Percentiles rank a stretch among this genome's conserved stretches.
These are phyloP conservation scores for Stichodactyla helianthus DNA, from an alignment of 64 coral and sea anemone genomes.

Conservation along the genomic window DNA sequence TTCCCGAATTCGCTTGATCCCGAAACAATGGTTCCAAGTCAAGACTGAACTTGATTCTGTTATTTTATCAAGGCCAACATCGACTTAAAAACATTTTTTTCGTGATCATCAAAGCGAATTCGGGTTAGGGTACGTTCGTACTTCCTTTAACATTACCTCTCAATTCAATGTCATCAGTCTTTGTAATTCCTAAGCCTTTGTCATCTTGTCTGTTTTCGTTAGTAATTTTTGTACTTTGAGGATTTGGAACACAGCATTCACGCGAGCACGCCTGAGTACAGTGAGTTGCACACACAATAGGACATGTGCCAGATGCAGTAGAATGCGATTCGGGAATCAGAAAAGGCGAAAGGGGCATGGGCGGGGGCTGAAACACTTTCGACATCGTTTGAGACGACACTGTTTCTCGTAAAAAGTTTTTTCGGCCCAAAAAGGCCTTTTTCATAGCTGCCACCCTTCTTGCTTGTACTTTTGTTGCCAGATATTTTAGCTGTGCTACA, in stretches of 20 bases:
- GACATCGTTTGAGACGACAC: slow-evolving; percentile 10
- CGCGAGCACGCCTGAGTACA: slow-evolving; percentile 34
- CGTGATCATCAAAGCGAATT: too few species aligned
- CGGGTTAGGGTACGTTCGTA: background rate
- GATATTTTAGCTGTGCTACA: background rate
- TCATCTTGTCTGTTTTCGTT: background rate
- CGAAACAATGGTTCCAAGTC: too few species aligned
- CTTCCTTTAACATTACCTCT: background rate
- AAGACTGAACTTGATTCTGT: too few species aligned
- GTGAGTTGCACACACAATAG: slow-evolving; percentile 30
- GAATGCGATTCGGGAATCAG: background rate
- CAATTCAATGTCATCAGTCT: background rate
- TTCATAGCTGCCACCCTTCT: background rate
- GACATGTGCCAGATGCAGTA: slow-evolving; percentile 19
- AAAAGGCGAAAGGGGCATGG: slow-evolving; percentile 22
- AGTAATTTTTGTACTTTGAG: background rate
- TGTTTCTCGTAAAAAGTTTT: background rate
- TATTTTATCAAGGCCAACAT: too few species aligned
- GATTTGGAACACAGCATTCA: slow-evolving; percentile 26
- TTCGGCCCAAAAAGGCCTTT: background rate
- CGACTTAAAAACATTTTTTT: too few species aligned
- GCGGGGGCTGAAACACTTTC: slow-evolving; percentile 27
- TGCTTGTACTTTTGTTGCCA: background rate
- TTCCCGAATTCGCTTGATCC: too few species aligned
- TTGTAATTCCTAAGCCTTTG: background rate